phyloP scores from a whole-genome alignment of 23 tunicate species.

The Oikopleura vanhoeffeni region DNA sequence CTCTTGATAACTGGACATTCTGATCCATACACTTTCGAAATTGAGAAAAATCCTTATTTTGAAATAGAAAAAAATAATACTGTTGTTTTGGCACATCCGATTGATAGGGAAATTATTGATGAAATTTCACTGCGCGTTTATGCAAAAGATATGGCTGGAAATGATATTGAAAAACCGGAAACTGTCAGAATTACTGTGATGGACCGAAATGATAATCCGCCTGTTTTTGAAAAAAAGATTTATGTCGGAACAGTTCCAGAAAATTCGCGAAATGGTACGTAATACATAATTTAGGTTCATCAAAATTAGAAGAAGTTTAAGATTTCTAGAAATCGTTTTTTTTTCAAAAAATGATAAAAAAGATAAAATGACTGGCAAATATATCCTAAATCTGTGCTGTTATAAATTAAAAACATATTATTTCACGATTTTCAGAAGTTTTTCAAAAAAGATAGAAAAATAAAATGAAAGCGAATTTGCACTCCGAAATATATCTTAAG shows the following conservation, averaged over 20 bases:
- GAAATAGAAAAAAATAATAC: not conserved
- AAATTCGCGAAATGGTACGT: not conserved
- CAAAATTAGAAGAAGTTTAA: too few species aligned
- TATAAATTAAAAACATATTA: too few species aligned
- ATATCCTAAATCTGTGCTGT: too few species aligned
- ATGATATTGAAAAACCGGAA: not conserved
- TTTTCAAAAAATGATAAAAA: too few species aligned
- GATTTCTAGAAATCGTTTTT: too few species aligned
- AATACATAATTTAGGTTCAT: too few species aligned
- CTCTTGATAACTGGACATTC: too few species aligned
- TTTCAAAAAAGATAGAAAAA: too few species aligned
- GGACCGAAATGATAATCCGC: not conserved
- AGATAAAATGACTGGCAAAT: too few species aligned
- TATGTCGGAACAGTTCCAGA: not conserved
- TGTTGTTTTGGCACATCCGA: not conserved
- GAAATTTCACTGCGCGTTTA: not conserved
- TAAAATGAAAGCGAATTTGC: too few species aligned
- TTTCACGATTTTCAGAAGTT: too few species aligned
- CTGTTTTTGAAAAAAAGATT: not conserved
- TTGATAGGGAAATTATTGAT: not conserved
- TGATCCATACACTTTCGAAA: not conserved
- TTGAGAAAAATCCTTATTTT: not conserved
- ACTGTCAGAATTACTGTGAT: not conserved
- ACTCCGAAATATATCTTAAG: too few species aligned
- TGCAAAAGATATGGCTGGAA: not conserved